phyloP scores from a whole-genome alignment of 2,797 vertebrate species.

The Halcyon badia region DNA sequence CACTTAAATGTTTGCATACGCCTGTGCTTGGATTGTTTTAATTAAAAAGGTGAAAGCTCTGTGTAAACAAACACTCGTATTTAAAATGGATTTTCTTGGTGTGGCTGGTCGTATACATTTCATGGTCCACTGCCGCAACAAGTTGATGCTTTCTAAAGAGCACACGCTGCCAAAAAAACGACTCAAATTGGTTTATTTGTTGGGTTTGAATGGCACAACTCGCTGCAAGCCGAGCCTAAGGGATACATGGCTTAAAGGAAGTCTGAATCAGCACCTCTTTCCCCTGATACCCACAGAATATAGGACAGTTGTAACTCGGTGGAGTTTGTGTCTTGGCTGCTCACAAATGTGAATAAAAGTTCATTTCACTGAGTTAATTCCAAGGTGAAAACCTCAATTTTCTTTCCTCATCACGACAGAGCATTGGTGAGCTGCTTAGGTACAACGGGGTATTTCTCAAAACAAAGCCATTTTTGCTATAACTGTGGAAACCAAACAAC shows the following conservation, averaged over 20 bases:
- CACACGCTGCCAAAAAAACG: rapidly evolving
- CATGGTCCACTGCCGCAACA: background rate
- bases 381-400: background rate
- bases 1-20: background rate
- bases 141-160: background rate
- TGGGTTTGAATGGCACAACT: background rate
- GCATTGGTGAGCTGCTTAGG: background rate
- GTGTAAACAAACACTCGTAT: background rate
- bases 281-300: background rate
- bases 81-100: background rate
- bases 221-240: rapidly evolving
- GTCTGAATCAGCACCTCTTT: background rate
- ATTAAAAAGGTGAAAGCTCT: constrained; percentile 23
- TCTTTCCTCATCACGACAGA: background rate
- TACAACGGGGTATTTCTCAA: background rate
- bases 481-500: background rate
- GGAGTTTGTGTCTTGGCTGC: background rate
- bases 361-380: background rate
- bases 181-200: background rate
- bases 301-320: rapidly evolving
- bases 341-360: background rate
- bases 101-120: background rate
- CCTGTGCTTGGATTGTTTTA: background rate
- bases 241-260: background rate
- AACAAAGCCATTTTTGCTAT: background rate